A percentile compares a stretch with the other conserved stretches of the same genome.
Conservation (phyloP, 2,888 invertebrate genomes). For the Beris morrisii region DNA sequence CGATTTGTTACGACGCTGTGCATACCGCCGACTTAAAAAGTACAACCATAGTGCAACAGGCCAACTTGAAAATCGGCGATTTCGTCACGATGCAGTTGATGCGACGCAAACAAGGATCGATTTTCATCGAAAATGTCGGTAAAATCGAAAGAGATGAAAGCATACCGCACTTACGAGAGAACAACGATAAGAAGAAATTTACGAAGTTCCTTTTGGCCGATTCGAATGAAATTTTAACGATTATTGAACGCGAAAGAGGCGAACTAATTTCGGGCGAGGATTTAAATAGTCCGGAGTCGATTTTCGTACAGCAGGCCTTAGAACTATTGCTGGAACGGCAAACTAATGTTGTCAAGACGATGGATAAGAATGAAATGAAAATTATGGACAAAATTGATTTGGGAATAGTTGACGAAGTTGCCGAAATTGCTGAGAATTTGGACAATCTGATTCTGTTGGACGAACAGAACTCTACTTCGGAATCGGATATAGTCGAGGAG, state of each 20-base stretch:
- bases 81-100: constrained; percentile 79
- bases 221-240: constrained; percentile 66
- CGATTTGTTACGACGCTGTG: constrained; percentile 87
- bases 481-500: background rate
- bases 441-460: background rate
- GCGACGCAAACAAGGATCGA: constrained; percentile 72
- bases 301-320: constrained; percentile 84
- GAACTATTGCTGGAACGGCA: constrained; percentile 60
- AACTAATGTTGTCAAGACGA: constrained; percentile 41
- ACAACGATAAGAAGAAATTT: constrained; percentile 62
- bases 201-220: constrained; percentile 76
- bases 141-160: constrained; percentile 42
- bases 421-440: constrained; percentile 2
- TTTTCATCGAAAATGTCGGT: constrained; percentile 49
- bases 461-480: background rate
- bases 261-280: constrained; percentile 70
- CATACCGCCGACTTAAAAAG: constrained; percentile 82
- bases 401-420: background rate
- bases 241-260: constrained; percentile 72
- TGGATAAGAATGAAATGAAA: background rate
- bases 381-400: background rate
- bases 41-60: constrained; percentile 57
- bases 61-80: constrained; percentile 61
- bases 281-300: constrained; percentile 77
- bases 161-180: constrained; percentile 58